Evolutionary conservation across 2,113 vertebrate species (phyloP), one percentile per base, ranked within the genome.

Genomic region (Gymnobelideus leadbeateri): DNA sequence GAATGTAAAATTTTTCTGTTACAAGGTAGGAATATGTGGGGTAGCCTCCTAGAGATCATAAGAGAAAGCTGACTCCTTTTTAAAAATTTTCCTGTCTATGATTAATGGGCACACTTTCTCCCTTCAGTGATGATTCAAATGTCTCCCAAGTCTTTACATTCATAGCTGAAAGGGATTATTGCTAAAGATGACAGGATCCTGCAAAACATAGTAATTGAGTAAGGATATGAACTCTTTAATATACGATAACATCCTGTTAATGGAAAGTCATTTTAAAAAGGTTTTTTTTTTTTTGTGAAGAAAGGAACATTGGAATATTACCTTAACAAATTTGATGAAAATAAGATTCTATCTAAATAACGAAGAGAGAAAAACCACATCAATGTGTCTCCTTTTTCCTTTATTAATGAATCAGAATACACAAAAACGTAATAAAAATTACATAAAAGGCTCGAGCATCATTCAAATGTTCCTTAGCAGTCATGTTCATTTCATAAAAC

Each of bases 371-470:
- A 57, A 61, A 52, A 43, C 4, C 91, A 68, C 51, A 61, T 31
- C 51, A 24, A 23, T 25, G 21, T 47, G 94, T 91, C 92, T 93
- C 53, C 93, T 91, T 52, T 89, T 94, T 95, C 97, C 95, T 97
- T 98, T 98, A 98, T 98, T 98, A 97, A 97, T 92, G 96, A 97
- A 94, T 94, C 91, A 77, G 93, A 93, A 95, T 97, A 97, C 97
- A 97, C 93, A 97, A 97, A 97, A 96, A 97, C 95, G 94, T 93
- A 92, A 96, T 97, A 97, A 96, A 97, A 95, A 95, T 95, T 96
- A 97, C 95, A 95, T 43, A 93, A 97, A 97, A 97, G 96, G 95
- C 97, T 98, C 97, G 91, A 94, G 95, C 96, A 46, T 97, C 94
- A 52, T 90, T 0, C 51, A 92, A 92, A 95, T 91, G n/a, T 84